phyloP scores from a whole-genome alignment of 2,888 invertebrate species.

The Amaurobius ferox region DNA sequence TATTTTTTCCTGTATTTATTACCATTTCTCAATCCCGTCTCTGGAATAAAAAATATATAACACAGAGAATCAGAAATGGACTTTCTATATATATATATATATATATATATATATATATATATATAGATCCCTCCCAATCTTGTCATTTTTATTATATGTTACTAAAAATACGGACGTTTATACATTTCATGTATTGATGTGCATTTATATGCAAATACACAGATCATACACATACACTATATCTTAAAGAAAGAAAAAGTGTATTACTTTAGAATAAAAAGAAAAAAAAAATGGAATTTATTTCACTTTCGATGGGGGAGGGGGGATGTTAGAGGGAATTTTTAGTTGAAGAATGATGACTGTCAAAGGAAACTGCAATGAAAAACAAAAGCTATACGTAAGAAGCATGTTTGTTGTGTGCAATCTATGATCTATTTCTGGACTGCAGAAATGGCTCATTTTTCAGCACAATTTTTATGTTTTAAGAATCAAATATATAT shows the following conservation, averaged over 20 bases:
- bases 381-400: constrained; percentile 16
- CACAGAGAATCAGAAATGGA: neutral
- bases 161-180: neutral
- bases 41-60: neutral
- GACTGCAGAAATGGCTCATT: constrained; percentile 62
- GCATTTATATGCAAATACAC: too few relatives aligned
- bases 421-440: constrained; percentile 71
- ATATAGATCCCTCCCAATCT: neutral
- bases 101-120: constrained; percentile 42
- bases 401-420: constrained; percentile 62
- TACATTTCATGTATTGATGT: neutral
- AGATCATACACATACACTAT: too few relatives aligned
- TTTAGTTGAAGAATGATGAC: constrained; percentile 68
- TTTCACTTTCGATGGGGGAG: neutral
- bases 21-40: constrained; percentile 18
- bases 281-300: neutral
- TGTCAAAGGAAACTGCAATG: constrained; percentile 62
- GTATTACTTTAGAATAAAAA: constrained; percentile 49
- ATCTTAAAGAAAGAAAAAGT: constrained; percentile 7
- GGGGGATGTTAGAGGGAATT: constrained; percentile 21
- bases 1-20: constrained; percentile 45
- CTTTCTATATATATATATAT: neutral
- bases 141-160: neutral
- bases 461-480: constrained; percentile 46
- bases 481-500: constrained; percentile 9